phyloP scores from a whole-genome alignment of 2,113 vertebrate species.

The Arvicanthis niloticus region DNA sequence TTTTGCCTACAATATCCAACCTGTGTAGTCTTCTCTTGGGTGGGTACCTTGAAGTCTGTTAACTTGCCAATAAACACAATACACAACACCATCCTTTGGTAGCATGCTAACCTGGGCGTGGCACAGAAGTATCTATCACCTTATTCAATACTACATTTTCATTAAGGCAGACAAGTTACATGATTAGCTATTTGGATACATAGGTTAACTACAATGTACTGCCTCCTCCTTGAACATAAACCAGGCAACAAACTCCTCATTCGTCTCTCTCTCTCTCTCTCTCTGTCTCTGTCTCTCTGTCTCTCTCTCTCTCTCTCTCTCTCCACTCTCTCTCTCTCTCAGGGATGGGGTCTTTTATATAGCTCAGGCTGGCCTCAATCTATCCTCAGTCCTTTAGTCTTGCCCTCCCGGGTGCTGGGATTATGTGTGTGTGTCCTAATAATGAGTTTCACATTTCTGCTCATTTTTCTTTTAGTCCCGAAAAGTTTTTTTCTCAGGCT shows the following conservation, averaged over 20 bases:
- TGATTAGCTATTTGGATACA: neutral
- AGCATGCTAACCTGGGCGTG: neutral
- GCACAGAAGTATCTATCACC: neutral
- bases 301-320: neutral
- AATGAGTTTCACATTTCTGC: slow-evolving; percentile 57
- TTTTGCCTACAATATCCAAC: neutral
- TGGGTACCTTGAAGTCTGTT: neutral
- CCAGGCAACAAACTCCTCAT: neutral
- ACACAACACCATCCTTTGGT: neutral
- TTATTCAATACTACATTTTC: neutral
- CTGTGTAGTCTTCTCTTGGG: neutral
- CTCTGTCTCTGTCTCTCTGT: neutral
- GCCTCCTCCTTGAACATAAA: neutral
- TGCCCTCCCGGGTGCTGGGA: neutral
- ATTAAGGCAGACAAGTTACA: neutral
- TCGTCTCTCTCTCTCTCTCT: rapidly evolving
- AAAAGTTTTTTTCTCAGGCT: slow-evolving; percentile 44
- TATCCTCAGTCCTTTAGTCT: neutral
- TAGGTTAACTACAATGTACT: neutral
- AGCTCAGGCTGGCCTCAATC: neutral
- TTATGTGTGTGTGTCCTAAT: neutral
- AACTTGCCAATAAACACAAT: neutral
- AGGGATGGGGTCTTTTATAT: neutral
- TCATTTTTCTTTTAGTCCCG: slow-evolving; percentile 6
- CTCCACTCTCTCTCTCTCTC: too few species aligned